Evolutionary conservation across 2,888 invertebrate genomes (phyloP), one percentile per base, ranked within the genome.

Genomic region (Lochmaea capreae): DNA sequence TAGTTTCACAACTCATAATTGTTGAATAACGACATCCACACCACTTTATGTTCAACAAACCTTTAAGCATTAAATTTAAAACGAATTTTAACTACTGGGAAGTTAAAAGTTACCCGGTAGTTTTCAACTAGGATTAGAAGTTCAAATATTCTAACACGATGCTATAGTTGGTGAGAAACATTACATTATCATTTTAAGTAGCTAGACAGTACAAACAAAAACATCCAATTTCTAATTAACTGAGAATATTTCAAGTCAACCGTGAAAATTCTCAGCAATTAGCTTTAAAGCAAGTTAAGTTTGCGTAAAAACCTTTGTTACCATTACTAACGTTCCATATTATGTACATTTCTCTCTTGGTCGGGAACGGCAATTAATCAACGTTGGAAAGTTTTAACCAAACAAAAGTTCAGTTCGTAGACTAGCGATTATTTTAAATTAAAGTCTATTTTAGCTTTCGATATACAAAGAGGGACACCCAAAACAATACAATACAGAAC

Each of bases 141-240:
- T 54, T 16, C 1, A 54, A 18, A 18, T 54, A 16, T 54, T 16
- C 11, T 18, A 54, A 54, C 54, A 18, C n/a, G 9, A 54, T 62
- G 16, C 62, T 62, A 14, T 42, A 33, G 16, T 16, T 26, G 10
- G 10, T 39, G 16, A 39, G 42, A 39, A 9, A 62, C 33, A 14
- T 62, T 62, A 62, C 62, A 39, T 42, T 39, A 62, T 39, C 33
- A 39, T 62, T n/a, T 39, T 39, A 42, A 42, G 2, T 16, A 62
- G 46, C 49, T 59, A 5, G 16, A 26, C 59, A 33, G 22, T 14
- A 26, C 1, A 33, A 49, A 68, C 68, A 68, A 68, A n/a, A 68
- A 68, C 68, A 68, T 61, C 68, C 43, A 26, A 68, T 68, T 68
- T 68, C 68, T 61, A 68, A 68, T 68, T 68, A 61, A 68, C 68